Evolutionary conservation across 2,888 invertebrate genomes (phyloP).

Genomic region (Philereme vetulata): DNA sequence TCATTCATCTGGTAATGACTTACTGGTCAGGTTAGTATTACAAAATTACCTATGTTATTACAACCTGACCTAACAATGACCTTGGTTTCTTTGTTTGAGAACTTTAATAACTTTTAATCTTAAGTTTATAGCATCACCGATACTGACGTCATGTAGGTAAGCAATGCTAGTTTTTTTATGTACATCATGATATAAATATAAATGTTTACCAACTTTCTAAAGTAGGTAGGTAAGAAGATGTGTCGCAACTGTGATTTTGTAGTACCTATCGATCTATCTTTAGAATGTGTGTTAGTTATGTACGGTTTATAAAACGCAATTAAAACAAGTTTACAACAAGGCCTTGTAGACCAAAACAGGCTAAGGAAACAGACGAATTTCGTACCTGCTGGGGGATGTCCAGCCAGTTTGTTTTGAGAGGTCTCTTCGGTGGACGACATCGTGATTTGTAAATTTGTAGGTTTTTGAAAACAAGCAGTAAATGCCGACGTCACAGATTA

Average conservation of each 20-base stretch:
- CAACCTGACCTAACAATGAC: slow-evolving; percentile 6
- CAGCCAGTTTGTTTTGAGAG: slow-evolving; percentile 88
- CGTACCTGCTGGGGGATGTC: slow-evolving; percentile 95
- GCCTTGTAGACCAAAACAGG: not conserved
- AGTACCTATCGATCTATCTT: not conserved
- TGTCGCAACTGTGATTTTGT: not conserved
- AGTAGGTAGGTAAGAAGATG: not conserved
- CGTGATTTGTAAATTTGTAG: slow-evolving; percentile 33
- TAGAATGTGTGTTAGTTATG: not conserved
- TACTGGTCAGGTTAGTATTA: no score
- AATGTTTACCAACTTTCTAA: not conserved
- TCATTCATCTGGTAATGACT: no score
- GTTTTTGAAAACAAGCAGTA: slow-evolving; percentile 30
- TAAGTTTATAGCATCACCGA: not conserved
- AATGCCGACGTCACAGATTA: slow-evolving; percentile 43
- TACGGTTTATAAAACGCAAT: not conserved
- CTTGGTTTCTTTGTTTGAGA: slow-evolving; percentile 23
- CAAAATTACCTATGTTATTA: not conserved
- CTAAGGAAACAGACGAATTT: not conserved
- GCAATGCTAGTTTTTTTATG: no score
- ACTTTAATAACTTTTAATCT: slow-evolving; percentile 10
- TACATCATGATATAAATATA: no score
- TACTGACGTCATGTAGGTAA: slow-evolving; percentile 40
- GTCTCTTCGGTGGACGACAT: slow-evolving; percentile 84
- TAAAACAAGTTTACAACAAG: not conserved